phyloP scores from a whole-genome alignment of 2,113 vertebrate genomes.

The Poicephalus gulielmi region DNA sequence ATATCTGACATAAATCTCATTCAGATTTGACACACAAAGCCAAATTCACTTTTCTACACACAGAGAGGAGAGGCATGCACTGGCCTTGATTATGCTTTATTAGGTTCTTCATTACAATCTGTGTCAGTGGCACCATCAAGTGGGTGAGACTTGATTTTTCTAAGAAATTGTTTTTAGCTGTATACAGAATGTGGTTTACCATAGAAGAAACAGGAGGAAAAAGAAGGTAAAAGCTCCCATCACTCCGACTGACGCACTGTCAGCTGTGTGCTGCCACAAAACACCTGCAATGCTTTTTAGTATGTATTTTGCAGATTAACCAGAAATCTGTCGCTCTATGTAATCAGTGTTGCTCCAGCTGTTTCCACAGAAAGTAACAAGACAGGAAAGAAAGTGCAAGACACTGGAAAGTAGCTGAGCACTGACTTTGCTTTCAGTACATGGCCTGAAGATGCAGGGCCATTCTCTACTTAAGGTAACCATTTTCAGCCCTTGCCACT shows the following conservation, averaged over 20 bases:
- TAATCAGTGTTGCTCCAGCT: background rate
- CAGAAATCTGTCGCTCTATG: background rate
- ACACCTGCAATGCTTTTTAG: background rate
- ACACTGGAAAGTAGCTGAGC: background rate
- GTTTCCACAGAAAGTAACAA: background rate
- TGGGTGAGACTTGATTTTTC: background rate
- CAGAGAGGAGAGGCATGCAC: background rate
- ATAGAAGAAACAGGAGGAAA: background rate
- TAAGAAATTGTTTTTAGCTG: background rate
- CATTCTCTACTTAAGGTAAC: background rate
- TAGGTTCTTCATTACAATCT: background rate
- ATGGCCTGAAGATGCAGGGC: background rate
- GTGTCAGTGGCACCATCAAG: background rate
- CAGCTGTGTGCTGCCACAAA: background rate
- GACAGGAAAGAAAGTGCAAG: background rate
- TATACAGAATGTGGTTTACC: background rate
- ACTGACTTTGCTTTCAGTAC: background rate
- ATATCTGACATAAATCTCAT: background rate
- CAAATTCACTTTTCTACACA: background rate
- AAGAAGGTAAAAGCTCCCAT: background rate
- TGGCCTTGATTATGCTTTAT: background rate
- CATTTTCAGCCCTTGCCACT: background rate
- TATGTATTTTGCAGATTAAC: background rate
- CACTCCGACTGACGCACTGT: rapidly evolving
- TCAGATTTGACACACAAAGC: background rate